These are phyloP conservation scores for Brachionus angularis DNA, from an alignment of 1,140 invertebrate genomes.

Conservation along the genomic window DNA sequence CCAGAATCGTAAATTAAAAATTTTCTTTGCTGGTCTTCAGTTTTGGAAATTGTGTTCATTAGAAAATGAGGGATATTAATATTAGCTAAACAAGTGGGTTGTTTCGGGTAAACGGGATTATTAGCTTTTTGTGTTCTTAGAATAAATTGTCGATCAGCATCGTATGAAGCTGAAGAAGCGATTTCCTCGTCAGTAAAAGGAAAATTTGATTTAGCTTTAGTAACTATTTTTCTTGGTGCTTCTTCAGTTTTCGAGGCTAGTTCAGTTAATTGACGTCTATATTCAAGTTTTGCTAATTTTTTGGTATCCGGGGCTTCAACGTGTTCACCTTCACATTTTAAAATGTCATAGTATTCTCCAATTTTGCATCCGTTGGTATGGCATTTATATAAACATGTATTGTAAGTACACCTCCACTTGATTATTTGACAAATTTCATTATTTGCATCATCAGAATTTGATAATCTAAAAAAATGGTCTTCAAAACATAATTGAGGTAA, in stretches of 20 bases:
- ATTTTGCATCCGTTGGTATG: neutral
- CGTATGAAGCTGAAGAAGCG: neutral
- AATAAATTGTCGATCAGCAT: neutral
- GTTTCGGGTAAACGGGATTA: neutral
- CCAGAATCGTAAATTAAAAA: no score
- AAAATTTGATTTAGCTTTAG: neutral
- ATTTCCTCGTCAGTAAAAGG: neutral
- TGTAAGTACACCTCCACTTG: neutral
- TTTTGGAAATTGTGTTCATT: no score
- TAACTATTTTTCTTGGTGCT: neutral
- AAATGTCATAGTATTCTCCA: neutral
- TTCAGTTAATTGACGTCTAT: neutral
- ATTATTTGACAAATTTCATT: no score
- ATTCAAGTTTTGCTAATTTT: neutral
- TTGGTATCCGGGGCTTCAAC: neutral
- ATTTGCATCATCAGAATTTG: no score
- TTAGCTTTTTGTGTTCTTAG: neutral
- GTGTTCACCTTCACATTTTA: neutral
- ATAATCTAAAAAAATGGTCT: no score
- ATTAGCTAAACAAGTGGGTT: neutral
- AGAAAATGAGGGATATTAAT: neutral
- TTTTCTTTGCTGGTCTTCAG: no score
- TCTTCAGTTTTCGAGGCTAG: neutral
- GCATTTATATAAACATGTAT: neutral
- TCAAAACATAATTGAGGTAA: no score